These are phyloP conservation scores for Xerus inauris DNA, from an alignment of 2,113 vertebrate genomes.

Conservation along the genomic window DNA sequence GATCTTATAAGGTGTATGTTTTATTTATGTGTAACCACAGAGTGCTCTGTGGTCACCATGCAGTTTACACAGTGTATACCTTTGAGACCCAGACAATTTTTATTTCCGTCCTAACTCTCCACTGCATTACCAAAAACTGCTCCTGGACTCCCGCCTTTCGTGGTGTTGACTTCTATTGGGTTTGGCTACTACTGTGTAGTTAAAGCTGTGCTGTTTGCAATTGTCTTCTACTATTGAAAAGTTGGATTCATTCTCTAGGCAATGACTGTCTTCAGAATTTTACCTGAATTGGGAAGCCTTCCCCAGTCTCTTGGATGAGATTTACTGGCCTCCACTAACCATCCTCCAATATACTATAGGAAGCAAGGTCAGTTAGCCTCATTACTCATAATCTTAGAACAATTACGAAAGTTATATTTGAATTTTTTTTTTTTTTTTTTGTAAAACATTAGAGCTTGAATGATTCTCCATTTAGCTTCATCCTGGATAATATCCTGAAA, in stretches of 20 bases:
- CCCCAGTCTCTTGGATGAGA: neutral
- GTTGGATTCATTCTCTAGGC: neutral
- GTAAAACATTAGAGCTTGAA: neutral
- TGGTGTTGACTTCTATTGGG: neutral
- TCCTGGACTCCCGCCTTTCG: neutral
- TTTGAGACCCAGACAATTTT: neutral
- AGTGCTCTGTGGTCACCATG: neutral
- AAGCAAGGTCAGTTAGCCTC: neutral
- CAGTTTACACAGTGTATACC: too few species aligned
- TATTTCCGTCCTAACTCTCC: neutral
- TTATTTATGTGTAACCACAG: neutral
- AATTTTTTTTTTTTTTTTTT: neutral
- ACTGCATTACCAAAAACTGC: neutral
- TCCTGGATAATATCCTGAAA: neutral
- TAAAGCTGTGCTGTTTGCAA: neutral
- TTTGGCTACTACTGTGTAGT: neutral
- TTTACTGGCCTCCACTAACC: rapidly evolving
- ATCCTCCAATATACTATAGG: neutral
- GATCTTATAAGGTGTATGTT: neutral
- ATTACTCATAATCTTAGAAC: neutral
- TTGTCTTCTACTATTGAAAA: neutral
- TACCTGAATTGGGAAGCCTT: neutral
- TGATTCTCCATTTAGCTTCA: neutral
- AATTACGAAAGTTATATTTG: neutral
- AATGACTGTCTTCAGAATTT: neutral